phyloP scores from a whole-genome alignment of 2,797 vertebrate species.

The Sorex maritimensis region DNA sequence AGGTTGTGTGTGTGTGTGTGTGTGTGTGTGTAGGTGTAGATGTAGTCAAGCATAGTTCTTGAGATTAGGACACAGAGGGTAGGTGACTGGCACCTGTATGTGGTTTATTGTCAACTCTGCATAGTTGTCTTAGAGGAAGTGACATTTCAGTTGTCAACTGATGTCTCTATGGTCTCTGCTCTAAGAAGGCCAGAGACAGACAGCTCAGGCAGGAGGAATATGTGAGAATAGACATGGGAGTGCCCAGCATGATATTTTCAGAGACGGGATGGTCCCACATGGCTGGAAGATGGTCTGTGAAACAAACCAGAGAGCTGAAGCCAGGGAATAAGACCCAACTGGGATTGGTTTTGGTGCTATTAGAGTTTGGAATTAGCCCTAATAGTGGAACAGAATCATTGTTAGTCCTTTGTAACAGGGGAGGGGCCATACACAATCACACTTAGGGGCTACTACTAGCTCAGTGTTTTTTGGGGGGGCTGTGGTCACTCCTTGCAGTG shows the following conservation, averaged over 20 bases:
- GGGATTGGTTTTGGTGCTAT: not conserved
- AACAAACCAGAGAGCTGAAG: not conserved
- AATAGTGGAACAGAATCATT: not conserved
- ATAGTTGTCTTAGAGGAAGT: slow-evolving; percentile 32
- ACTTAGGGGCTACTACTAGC: too few species aligned
- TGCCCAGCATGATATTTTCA: slow-evolving; percentile 37
- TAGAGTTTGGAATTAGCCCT: slow-evolving; percentile 40
- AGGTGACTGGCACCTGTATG: not conserved
- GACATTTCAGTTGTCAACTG: not conserved
- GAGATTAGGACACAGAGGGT: not conserved
- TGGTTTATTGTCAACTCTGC: slow-evolving; percentile 8
- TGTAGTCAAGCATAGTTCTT: too few species aligned
- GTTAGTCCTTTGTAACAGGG: slow-evolving; percentile 1
- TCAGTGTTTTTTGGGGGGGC: too few species aligned
- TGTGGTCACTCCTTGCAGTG: too few species aligned
- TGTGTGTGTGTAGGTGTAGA: not conserved
- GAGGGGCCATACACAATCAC: too few species aligned
- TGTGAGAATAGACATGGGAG: slow-evolving; percentile 3
- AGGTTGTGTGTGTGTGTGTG: too few species aligned
- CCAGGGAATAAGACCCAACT: not conserved
- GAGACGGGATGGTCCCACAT: not conserved
- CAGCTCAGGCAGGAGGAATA: not conserved
- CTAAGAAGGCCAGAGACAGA: not conserved
- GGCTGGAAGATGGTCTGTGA: not conserved
- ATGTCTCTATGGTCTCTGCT: not conserved